A percentile compares a stretch with the other conserved stretches of the same genome.
phyloP scores from a whole-genome alignment of 2,888 invertebrate species.

The Adineta ricciae region DNA sequence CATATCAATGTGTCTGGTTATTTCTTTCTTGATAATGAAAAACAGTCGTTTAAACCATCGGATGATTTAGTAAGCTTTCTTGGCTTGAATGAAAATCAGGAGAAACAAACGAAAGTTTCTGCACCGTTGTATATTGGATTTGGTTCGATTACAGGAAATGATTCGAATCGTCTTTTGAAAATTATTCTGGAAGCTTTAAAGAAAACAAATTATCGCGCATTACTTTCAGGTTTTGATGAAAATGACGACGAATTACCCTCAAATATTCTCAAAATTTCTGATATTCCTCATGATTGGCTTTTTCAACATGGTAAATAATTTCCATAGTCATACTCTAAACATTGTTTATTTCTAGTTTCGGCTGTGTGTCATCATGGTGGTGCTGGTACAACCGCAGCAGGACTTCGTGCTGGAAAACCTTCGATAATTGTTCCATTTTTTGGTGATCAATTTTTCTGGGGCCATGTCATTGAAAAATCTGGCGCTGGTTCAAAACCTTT shows the following conservation, averaged over 20 bases:
- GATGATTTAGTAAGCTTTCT: neutral
- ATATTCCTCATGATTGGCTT: neutral
- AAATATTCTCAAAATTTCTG: neutral
- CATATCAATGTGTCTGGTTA: neutral
- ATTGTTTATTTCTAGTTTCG: neutral
- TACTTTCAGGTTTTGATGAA: neutral
- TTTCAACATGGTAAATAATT: neutral
- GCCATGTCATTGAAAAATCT: neutral
- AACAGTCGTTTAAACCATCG: neutral
- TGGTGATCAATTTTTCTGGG: constrained; percentile 14
- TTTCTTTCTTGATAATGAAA: neutral
- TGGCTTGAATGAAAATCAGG: neutral
- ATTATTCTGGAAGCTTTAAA: neutral
- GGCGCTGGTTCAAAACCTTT: neutral
- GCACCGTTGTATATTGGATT: neutral
- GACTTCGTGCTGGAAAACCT: neutral
- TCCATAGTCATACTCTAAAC: too few species aligned
- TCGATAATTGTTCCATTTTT: neutral
- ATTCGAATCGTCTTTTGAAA: neutral
- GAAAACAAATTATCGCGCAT: neutral
- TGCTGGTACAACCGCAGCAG: neutral
- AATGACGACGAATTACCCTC: neutral
- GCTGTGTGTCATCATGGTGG: neutral
- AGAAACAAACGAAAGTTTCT: neutral
- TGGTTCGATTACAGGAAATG: neutral